Evolutionary conservation across 1,140 invertebrate species (phyloP).

Genomic region (Mycetomoellerius zeteki): DNA sequence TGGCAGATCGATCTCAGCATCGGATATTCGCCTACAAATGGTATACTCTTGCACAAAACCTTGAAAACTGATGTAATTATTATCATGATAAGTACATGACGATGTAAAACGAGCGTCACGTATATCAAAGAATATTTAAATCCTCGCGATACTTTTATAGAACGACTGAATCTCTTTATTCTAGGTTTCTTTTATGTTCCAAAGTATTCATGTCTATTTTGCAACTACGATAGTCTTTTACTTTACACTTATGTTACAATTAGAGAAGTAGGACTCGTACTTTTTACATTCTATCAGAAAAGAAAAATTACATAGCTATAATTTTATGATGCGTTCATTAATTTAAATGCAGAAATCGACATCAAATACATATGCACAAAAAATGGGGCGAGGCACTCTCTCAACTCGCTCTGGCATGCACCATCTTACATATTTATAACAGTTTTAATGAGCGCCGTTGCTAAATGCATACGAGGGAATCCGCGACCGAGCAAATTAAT

Average conservation of each 20-base stretch:
- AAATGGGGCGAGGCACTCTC: constrained; percentile 35
- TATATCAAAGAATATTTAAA: not conserved
- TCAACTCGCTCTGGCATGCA: constrained; percentile 24
- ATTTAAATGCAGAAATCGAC: not conserved
- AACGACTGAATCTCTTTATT: not conserved
- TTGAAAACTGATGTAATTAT: not conserved
- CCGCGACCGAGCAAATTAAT: not conserved
- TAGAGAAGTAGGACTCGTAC: not conserved
- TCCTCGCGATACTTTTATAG: not conserved
- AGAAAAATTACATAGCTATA: constrained; percentile 6
- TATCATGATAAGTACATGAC: not conserved
- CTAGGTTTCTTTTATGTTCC: not conserved
- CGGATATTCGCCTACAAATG: too few relatives aligned
- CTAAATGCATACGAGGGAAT: constrained; percentile 27
- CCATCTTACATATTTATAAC: constrained; percentile 47
- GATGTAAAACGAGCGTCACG: not conserved
- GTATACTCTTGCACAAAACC: too few relatives aligned
- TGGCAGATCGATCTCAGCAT: too few relatives aligned
- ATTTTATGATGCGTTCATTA: constrained; percentile 39
- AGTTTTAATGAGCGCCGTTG: constrained; percentile 16
- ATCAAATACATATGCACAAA: constrained; percentile 11
- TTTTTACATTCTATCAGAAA: not conserved
- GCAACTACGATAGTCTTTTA: not conserved
- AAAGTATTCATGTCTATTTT: not conserved
- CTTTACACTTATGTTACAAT: not conserved